Percentiles rank a stretch among this genome's conserved stretches.
These are phyloP conservation scores for Helarctos malayanus DNA, from an alignment of 2,797 vertebrate genomes.

Conservation along the genomic window DNA sequence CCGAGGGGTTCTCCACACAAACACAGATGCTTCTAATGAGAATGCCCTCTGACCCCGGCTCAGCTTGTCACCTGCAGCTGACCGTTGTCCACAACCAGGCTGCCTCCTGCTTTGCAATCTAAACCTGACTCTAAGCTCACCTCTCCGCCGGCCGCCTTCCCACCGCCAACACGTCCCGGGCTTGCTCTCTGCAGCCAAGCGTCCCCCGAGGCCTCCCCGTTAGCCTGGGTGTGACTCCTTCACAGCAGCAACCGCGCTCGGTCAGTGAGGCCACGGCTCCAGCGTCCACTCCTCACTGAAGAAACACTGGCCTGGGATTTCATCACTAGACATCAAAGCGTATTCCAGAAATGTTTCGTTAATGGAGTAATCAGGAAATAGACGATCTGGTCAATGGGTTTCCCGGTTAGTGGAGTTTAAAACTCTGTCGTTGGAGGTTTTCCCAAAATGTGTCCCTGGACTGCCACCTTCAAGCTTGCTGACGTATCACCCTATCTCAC, in stretches of 20 bases:
- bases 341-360: not conserved
- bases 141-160: not conserved
- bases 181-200: not conserved
- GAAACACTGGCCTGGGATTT: not conserved
- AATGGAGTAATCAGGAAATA: not conserved
- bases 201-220: not conserved
- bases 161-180: not conserved
- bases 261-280: no score
- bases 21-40: fast-evolving
- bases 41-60: fast-evolving
- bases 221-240: no score
- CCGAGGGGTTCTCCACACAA: no score
- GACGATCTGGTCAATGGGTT: not conserved
- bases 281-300: not conserved
- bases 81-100: not conserved
- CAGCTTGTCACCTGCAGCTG: fast-evolving
- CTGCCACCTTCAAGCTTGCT: not conserved
- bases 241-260: no score
- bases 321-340: not conserved
- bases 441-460: not conserved
- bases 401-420: not conserved
- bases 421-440: not conserved
- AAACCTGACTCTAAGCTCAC: not conserved
- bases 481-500: fast-evolving
- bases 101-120: not conserved